A percentile compares a stretch with the other conserved stretches of the same genome.
Conservation (phyloP, 2,113 vertebrate genomes). For the Phoxinus phoxinus region DNA sequence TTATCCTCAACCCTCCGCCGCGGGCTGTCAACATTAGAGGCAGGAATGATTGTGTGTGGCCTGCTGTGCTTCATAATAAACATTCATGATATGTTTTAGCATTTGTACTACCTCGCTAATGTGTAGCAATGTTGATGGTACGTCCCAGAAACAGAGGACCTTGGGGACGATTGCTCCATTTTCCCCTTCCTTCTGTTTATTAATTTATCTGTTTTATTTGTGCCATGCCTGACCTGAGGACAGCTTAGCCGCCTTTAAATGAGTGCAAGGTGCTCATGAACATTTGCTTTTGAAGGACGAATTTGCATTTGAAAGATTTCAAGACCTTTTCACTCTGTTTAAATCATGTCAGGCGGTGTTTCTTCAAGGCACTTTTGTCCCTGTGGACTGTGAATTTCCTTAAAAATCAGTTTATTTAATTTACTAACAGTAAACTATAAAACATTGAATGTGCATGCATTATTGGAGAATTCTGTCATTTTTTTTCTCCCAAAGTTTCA, state of each 20-base stretch:
- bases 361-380: neutral
- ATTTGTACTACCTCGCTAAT: slow-evolving; percentile 32
- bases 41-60: slow-evolving; percentile 6
- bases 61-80: slow-evolving; percentile 27
- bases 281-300: neutral
- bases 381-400: neutral
- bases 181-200: slow-evolving; percentile 68
- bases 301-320: neutral
- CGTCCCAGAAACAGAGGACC: slow-evolving; percentile 77
- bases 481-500: neutral
- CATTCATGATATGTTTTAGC: slow-evolving; percentile 57
- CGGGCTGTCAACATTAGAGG: slow-evolving; percentile 20
- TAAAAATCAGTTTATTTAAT: neutral
- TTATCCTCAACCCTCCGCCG: slow-evolving; percentile 36
- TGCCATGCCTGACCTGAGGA: slow-evolving; percentile 46
- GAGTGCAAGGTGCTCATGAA: slow-evolving; percentile 7
- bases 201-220: slow-evolving; percentile 72
- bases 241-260: slow-evolving; percentile 8
- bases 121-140: slow-evolving; percentile 47
- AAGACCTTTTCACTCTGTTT: neutral
- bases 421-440: neutral
- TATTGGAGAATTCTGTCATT: neutral
- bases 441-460: neutral
- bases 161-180: slow-evolving; percentile 78
- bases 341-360: neutral